phyloP scores from a whole-genome alignment of 2,113 vertebrate genomes.

The Rousettus leschenaultii region DNA sequence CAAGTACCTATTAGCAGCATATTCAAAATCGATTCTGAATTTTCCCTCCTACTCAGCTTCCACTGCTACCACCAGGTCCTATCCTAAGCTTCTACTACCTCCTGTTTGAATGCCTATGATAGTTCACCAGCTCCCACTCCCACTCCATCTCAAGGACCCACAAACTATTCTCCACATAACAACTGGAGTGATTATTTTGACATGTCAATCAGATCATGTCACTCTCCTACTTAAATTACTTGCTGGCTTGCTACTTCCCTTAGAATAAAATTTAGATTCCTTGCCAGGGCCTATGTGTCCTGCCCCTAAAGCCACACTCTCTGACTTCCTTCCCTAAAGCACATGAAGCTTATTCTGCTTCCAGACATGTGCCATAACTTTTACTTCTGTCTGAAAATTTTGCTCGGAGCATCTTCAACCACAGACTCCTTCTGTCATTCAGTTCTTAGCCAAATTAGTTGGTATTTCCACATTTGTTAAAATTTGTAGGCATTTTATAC shows the following conservation, averaged over 20 bases:
- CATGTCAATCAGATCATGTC: not conserved
- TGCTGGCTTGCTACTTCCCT: not conserved
- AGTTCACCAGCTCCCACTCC: not conserved
- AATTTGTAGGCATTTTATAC: not conserved
- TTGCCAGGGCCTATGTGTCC: not conserved
- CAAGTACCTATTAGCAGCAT: not conserved
- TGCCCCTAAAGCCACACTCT: not conserved
- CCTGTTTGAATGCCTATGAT: not conserved
- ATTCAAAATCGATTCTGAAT: not conserved
- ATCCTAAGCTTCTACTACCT: not conserved
- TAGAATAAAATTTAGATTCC: not conserved
- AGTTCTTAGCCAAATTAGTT: not conserved
- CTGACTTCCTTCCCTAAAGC: not conserved
- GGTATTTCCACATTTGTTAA: not conserved
- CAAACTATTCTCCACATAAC: not conserved
- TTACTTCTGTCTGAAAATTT: not conserved
- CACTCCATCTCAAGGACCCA: rapidly evolving
- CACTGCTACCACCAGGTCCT: not conserved
- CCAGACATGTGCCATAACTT: not conserved
- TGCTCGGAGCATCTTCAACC: not conserved
- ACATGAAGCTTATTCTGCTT: not conserved
- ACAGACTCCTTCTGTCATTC: not conserved
- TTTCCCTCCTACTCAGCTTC: not conserved
- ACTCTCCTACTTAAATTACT: not conserved
- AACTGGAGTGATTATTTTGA: not conserved